Evolutionary conservation across 2,888 invertebrate species (phyloP).

Genomic region (Ochropleura plecta): DNA sequence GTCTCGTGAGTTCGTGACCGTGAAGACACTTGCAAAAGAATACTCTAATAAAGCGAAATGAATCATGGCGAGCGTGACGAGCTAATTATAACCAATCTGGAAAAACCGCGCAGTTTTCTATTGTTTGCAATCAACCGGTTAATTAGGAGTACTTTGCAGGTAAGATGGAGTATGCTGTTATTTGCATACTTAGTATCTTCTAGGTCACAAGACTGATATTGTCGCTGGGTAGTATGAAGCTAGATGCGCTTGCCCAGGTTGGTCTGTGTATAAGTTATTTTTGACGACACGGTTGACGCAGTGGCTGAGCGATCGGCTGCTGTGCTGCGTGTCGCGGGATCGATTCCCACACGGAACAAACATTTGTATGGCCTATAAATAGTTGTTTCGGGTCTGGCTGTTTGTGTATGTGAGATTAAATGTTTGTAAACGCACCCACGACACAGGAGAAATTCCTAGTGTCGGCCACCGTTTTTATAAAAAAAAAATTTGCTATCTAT

Average conservation of each 20-base stretch:
- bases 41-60: slow-evolving; percentile 21
- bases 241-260: background rate
- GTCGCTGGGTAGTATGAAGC: slow-evolving; percentile 20
- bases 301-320: no score
- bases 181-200: slow-evolving; percentile 39
- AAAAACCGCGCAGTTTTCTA: slow-evolving; percentile 48
- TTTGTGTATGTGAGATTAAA: no score
- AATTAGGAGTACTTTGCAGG: slow-evolving; percentile 42
- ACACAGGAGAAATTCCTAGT: no score
- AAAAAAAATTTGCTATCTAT: no score
- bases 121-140: slow-evolving; percentile 47
- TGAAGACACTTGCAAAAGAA: slow-evolving; percentile 18
- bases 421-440: no score
- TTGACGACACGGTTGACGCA: no score
- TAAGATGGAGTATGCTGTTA: slow-evolving; percentile 30
- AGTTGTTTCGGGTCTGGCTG: no score
- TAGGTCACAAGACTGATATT: slow-evolving; percentile 39
- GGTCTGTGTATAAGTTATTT: background rate
- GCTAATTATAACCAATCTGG: slow-evolving; percentile 36
- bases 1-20: slow-evolving; percentile 10
- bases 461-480: no score
- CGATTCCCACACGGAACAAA: no score
- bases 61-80: slow-evolving; percentile 33
- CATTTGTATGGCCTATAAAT: no score
- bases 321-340: no score